phyloP scores from a whole-genome alignment of 2,797 vertebrate genomes.

The Erethizon dorsatum region DNA sequence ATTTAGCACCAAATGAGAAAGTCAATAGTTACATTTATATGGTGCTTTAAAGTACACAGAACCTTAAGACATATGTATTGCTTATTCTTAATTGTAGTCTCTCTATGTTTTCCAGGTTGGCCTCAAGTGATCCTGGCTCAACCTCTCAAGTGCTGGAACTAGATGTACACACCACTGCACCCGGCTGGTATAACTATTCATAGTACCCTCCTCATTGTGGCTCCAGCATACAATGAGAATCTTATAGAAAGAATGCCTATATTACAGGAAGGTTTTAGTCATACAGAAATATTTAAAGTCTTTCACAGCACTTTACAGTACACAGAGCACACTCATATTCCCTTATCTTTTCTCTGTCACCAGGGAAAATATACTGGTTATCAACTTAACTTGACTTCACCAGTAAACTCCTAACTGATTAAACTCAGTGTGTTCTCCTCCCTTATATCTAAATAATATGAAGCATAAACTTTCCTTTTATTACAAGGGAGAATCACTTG shows the following conservation, averaged over 20 bases:
- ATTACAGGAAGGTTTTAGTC: slow-evolving; percentile 54
- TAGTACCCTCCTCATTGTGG: slow-evolving; percentile 5
- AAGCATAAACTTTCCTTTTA: slow-evolving; percentile 44
- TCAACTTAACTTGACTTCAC: slow-evolving; percentile 53
- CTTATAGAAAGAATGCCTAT: slow-evolving; percentile 19
- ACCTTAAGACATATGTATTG: not conserved
- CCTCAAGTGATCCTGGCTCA: not conserved
- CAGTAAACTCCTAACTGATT: slow-evolving; percentile 6
- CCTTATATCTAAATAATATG: not conserved
- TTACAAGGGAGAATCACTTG: slow-evolving; percentile 53
- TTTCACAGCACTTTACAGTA: slow-evolving; percentile 28
- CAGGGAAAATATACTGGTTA: slow-evolving; percentile 6
- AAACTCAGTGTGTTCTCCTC: slow-evolving; percentile 63
- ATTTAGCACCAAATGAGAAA: slow-evolving; percentile 62
- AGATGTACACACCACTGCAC: not conserved
- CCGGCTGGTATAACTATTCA: not conserved
- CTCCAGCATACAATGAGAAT: slow-evolving; percentile 54
- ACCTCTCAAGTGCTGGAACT: not conserved
- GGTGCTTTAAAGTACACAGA: slow-evolving; percentile 59
- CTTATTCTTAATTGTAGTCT: slow-evolving; percentile 30
- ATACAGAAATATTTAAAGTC: slow-evolving; percentile 31
- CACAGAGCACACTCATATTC: slow-evolving; percentile 22
- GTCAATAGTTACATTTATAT: slow-evolving; percentile 46
- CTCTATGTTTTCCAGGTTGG: not conserved
- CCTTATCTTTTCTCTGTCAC: not conserved